These are phyloP conservation scores for Acrocera orbiculus DNA, from an alignment of 2,888 invertebrate species.

Conservation along the genomic window DNA sequence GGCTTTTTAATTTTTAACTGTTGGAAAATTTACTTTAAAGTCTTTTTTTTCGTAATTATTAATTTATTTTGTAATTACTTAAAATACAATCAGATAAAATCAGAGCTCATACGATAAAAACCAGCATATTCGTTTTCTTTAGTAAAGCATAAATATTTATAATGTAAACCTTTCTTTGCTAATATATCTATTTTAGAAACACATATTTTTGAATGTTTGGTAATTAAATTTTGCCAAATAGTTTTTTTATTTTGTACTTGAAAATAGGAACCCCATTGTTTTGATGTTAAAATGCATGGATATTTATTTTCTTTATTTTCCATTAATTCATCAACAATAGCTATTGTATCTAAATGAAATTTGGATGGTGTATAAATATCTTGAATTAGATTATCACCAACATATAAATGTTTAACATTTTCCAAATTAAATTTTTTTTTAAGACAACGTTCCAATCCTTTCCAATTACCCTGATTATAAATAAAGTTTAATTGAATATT, in stretches of 20 bases:
- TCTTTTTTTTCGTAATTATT: too few species aligned
- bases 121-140: too few species aligned
- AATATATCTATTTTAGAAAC: constrained; percentile 43
- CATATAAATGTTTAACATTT: constrained; percentile 42
- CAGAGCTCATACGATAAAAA: too few species aligned
- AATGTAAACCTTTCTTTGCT: constrained; percentile 35
- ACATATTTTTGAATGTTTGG: constrained; percentile 45
- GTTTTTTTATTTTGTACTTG: constrained; percentile 33
- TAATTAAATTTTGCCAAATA: constrained; percentile 45
- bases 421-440: constrained; percentile 20
- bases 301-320: too few species aligned
- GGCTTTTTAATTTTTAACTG: too few species aligned
- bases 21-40: too few species aligned
- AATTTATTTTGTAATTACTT: too few species aligned
- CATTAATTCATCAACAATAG: constrained; percentile 44
- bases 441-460: constrained; percentile 34
- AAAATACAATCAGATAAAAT: too few species aligned
- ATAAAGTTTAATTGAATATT: constrained; percentile 30
- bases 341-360: constrained; percentile 46
- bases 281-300: constrained; percentile 36
- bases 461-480: constrained; percentile 44
- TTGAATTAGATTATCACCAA: constrained; percentile 62
- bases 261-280: constrained; percentile 54
- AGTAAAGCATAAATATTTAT: constrained; percentile 24
- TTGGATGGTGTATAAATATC: constrained; percentile 50